phyloP scores from a whole-genome alignment of 1,140 invertebrate genomes.

The Drosophila pseudoananassae region DNA sequence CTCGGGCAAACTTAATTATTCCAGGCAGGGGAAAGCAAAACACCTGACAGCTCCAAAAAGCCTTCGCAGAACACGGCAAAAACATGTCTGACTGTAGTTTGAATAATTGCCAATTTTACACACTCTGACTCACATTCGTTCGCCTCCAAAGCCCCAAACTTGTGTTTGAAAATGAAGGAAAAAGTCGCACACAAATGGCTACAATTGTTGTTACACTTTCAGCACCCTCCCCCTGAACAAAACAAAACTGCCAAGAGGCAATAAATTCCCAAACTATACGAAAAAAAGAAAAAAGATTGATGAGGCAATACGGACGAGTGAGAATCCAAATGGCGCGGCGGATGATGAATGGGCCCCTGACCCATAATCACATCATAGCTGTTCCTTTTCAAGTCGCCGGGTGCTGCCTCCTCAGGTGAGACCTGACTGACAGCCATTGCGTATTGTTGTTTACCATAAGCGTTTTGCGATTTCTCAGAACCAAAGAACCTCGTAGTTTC shows the following conservation, averaged over 20 bases:
- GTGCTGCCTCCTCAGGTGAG: slow-evolving; percentile 40
- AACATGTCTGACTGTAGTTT: slow-evolving; percentile 62
- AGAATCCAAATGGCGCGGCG: slow-evolving; percentile 60
- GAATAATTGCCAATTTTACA: slow-evolving; percentile 76
- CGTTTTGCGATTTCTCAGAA: slow-evolving; percentile 9
- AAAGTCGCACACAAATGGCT: slow-evolving; percentile 45
- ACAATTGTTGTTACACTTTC: slow-evolving; percentile 44
- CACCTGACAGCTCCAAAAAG: slow-evolving; percentile 35
- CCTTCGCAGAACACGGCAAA: slow-evolving; percentile 16
- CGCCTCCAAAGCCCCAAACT: neutral
- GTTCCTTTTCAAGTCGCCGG: neutral
- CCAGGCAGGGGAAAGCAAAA: slow-evolving; percentile 26
- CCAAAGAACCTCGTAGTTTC: too few relatives aligned
- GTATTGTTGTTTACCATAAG: slow-evolving; percentile 66
- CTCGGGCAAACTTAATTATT: slow-evolving; percentile 69
- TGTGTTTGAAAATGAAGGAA: slow-evolving; percentile 14
- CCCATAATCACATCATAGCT: slow-evolving; percentile 41
- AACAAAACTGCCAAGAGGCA: slow-evolving; percentile 32
- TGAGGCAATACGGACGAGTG: slow-evolving; percentile 56
- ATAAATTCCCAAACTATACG: slow-evolving; percentile 55
- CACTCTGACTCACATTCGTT: slow-evolving; percentile 14
- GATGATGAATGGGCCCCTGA: slow-evolving; percentile 70
- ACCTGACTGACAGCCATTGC: slow-evolving; percentile 48
- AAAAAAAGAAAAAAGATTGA: slow-evolving; percentile 64
- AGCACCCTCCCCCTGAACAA: slow-evolving; percentile 19